A percentile compares a stretch with the other conserved stretches of the same genome.
Evolutionary conservation across 2,797 vertebrate genomes (phyloP).

Genomic region (Schizopygopsis malacanthus): DNA sequence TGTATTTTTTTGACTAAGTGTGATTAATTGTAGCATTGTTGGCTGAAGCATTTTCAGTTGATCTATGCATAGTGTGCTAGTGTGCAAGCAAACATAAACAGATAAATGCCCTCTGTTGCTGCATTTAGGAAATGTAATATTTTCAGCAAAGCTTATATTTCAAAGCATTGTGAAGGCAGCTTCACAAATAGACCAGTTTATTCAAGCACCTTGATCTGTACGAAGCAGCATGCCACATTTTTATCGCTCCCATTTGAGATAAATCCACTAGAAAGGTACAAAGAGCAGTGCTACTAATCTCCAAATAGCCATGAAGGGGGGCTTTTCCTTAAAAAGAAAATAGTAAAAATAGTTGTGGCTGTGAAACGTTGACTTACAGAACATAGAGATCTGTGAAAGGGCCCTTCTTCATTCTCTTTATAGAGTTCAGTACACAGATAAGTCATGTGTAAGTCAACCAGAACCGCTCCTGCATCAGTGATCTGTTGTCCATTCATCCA

Average conservation of each 20-base stretch:
- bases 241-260: slow-evolving; percentile 58
- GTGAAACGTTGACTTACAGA: slow-evolving; percentile 42
- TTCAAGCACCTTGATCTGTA: slow-evolving; percentile 44
- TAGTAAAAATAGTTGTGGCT: slow-evolving; percentile 9
- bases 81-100: slow-evolving; percentile 14
- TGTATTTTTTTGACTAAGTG: background rate
- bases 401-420: slow-evolving; percentile 16
- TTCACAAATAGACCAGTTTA: slow-evolving; percentile 34
- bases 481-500: slow-evolving; percentile 7
- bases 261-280: slow-evolving; percentile 60
- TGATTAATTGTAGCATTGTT: slow-evolving; percentile 5
- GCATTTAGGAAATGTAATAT: slow-evolving; percentile 7
- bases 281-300: slow-evolving; percentile 62
- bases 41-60: background rate
- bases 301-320: slow-evolving; percentile 61
- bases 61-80: slow-evolving; percentile 19
- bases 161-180: slow-evolving; percentile 15
- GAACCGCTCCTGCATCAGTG: slow-evolving; percentile 28
- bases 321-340: slow-evolving; percentile 20
- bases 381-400: slow-evolving; percentile 28
- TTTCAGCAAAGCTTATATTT: slow-evolving; percentile 34
- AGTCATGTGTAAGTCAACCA: slow-evolving; percentile 36
- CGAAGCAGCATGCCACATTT: slow-evolving; percentile 47
- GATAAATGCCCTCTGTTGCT: background rate
- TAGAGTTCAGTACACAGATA: slow-evolving; percentile 34